Conservation (phyloP, 2,888 invertebrate genomes). For the Eilema depressum region DNA sequence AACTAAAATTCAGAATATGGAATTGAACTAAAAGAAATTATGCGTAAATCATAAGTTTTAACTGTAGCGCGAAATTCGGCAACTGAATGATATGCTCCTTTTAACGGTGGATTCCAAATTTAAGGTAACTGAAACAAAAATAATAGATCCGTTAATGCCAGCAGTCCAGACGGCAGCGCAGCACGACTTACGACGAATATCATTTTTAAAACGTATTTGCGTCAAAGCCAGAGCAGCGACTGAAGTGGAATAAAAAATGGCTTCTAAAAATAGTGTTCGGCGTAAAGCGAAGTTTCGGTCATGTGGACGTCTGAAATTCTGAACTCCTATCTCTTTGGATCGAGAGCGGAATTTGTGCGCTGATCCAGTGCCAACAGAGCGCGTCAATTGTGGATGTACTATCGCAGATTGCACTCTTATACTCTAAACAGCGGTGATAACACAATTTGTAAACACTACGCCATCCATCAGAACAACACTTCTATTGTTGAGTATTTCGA, state of each 20-base stretch:
- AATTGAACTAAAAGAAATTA: constrained; percentile 78
- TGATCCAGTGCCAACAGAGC: constrained; percentile 74
- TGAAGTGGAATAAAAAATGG: constrained; percentile 77
- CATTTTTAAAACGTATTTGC: constrained; percentile 69
- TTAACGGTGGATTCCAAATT: constrained; percentile 71
- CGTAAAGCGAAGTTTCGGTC: constrained; percentile 74
- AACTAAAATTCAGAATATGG: constrained; percentile 82
- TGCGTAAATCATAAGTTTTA: constrained; percentile 79
- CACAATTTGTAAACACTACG: constrained; percentile 73
- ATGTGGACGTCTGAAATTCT: constrained; percentile 71
- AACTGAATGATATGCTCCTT: constrained; percentile 79
- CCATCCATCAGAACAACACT: constrained; percentile 58
- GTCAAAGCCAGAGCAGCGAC: constrained; percentile 73
- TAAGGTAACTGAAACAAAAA: constrained; percentile 84
- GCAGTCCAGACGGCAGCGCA: constrained; percentile 38
- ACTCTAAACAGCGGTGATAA: constrained; percentile 68
- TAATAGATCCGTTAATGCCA: constrained; percentile 54
- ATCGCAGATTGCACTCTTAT: constrained; percentile 62
- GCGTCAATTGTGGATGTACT: constrained; percentile 73
- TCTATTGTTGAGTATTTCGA: constrained; percentile 59
- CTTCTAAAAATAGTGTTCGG: constrained; percentile 76
- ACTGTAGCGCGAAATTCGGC: constrained; percentile 60
- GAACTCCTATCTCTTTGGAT: constrained; percentile 56
- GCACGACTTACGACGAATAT: constrained; percentile 56
- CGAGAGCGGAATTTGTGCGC: constrained; percentile 66